Evolutionary conservation across 2,888 invertebrate species (phyloP).

Genomic region (Apodemia mormo): DNA sequence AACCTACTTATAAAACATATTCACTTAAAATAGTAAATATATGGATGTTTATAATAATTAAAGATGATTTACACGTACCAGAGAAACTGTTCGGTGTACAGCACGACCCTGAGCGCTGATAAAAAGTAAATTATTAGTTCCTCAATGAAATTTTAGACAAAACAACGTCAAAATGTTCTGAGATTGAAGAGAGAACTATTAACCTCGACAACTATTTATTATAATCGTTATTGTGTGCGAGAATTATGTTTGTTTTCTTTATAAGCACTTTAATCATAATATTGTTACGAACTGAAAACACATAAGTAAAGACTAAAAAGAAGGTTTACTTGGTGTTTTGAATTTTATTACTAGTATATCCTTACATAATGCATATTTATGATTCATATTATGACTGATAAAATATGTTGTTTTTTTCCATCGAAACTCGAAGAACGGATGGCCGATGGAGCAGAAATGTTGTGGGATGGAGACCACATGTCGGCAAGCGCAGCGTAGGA

Average conservation of each 20-base stretch:
- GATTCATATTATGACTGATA: no score
- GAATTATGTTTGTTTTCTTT: constrained; percentile 8
- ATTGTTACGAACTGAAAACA: neutral
- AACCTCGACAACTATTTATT: constrained; percentile 20
- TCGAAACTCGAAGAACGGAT: no score
- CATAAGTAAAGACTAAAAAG: neutral
- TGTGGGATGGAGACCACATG: no score
- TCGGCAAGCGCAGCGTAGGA: no score
- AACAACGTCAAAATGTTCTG: constrained; percentile 22
- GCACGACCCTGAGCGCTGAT: constrained; percentile 33
- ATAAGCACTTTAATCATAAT: constrained; percentile 8
- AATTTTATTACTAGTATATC: no score
- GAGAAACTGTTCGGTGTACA: constrained; percentile 35
- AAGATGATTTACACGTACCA: constrained; percentile 40
- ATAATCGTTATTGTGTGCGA: constrained; percentile 14
- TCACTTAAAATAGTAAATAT: constrained; percentile 36
- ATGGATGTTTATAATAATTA: constrained; percentile 40
- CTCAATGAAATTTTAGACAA: constrained; percentile 34
- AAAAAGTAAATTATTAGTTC: constrained; percentile 40
- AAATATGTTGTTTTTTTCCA: no score
- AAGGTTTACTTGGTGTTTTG: neutral
- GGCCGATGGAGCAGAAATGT: no score
- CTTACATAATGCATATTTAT: no score
- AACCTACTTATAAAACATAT: constrained; percentile 1
- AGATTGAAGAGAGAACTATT: constrained; percentile 6